Evolutionary conservation across 1,140 invertebrate genomes (phyloP), one percentile per base, ranked within the genome.

Genomic region (Mya arenaria): DNA sequence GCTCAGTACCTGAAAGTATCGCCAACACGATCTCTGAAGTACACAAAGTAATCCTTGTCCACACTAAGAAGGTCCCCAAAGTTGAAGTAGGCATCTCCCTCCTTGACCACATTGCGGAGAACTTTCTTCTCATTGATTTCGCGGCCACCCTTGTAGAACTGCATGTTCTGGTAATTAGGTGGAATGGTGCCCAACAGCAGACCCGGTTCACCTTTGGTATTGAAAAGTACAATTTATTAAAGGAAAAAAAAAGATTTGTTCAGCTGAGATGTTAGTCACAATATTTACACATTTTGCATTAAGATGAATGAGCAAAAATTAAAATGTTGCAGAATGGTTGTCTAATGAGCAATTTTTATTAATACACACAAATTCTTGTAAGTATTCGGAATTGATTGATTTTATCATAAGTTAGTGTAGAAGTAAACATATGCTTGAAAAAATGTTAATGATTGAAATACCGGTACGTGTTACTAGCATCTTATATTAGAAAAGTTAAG

Each of bases 11-110:
- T 89, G 86, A 92, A 93, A 23, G 92, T 92, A 73, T 93, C 93
- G 19, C 92, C 92, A 44, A 90, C 82, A 66, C 92, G 81, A 84
- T 93, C 92, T 39, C 86, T 87, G 83, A 93, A 93, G 84, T 93
- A 93, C 1, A 93, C 52, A 84, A 90, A 92, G 65, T 92, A 91
- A 34, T 91, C 85, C 41, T 91, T 87, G 80, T 93, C 92, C 39
- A 88, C 41, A 41, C 84, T 86, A 15, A 93, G 75, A 10, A 93
- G 71, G 71, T 93, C 92, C 28, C 92, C 92, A 84, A 63, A 90
- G 82, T 91, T 90, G 77, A 91, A 91, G 79, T 84, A 92, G 15
- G 83, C 34, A 80, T 92, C 91, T 25, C 90, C 91, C 44, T 88
- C 66, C 37, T 74, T 52, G 56, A 91, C 87, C 0, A 84, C 90